Evolutionary conservation across 2,113 vertebrate species (phyloP), one percentile per base, ranked within the genome.

Genomic region (Athene noctua): DNA sequence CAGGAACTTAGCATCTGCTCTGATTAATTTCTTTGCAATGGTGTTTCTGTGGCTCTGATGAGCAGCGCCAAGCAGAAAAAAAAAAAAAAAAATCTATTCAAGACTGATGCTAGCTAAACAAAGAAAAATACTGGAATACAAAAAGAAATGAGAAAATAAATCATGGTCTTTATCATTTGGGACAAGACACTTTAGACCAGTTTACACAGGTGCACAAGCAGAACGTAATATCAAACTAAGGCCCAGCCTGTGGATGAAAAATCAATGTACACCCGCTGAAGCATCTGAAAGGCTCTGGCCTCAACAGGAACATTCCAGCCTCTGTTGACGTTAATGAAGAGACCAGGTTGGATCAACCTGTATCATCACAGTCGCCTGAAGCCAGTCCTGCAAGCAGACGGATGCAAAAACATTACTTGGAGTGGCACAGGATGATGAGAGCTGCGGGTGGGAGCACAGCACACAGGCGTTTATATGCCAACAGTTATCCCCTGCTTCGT

Each of bases 401-500:
- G 36, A 22, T 29, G 29, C 34, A 40, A 14, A 61, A 32, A 3
- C 21, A 13, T 16, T 15, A 19, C 25, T 36, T 1, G 1, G 36
- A 34, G 19, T 0, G 6, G 34, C 59, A 44, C 4, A 26, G 14
- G 40, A 25, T 0, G 21, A 42, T 0, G 5, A 47, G 4, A 14
- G 26, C 8, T 9, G 5, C 8, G 9, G 15, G 17, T 0, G 12
- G 18, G 12, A 49, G 14, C 32, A 20, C 15, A 34, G 29, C 15
- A 40, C 40, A 20, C 0, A 0, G 6, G 29, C 10, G 5, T 20
- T 46, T 42, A 30, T 18, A 23, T 5, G 40, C 29, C 6, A 18
- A 12, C 0, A 38, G 22, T 17, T 13, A 16, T 11, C 5, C 18
- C 1, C 7, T 15, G 55, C 58, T n/a, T 2, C 3, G 11, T 1